Percentiles rank a stretch among this genome's conserved stretches.
These are phyloP conservation scores for Salminus brasiliensis DNA, from an alignment of 2,113 vertebrate species.

Conservation along the genomic window DNA sequence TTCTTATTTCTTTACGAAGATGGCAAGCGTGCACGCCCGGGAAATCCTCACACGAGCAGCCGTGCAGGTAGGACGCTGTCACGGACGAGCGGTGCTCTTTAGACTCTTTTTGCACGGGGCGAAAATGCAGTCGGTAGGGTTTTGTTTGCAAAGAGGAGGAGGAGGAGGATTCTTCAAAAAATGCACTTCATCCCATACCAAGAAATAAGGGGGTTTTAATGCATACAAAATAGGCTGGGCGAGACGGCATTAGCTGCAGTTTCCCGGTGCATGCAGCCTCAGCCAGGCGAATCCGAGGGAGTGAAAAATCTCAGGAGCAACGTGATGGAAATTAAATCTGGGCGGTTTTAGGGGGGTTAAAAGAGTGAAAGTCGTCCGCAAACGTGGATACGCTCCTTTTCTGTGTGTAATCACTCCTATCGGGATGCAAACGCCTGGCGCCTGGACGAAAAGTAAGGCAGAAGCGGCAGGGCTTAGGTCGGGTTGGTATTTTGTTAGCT, in stretches of 20 bases:
- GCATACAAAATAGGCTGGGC: background rate
- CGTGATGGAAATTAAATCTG: conserved; percentile 50
- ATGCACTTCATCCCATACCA: conserved; percentile 16
- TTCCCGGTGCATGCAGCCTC: background rate
- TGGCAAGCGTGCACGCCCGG: conserved; percentile 53
- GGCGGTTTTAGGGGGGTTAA: conserved; percentile 59
- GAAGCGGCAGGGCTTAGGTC: conserved; percentile 30
- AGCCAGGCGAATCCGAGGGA: background rate
- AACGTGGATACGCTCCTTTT: conserved; percentile 23
- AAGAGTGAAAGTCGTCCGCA: conserved; percentile 61
- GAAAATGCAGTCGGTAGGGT: conserved; percentile 34
- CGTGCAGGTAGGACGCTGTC: conserved; percentile 46
- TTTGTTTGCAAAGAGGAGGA: conserved; percentile 54
- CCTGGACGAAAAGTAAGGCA: background rate
- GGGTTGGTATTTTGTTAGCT: conserved; percentile 28
- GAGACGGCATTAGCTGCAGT: background rate
- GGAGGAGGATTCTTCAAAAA: conserved; percentile 25
- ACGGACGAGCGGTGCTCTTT: background rate
- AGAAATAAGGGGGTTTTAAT: conserved; percentile 14
- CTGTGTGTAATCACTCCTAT: background rate
- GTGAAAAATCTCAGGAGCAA: conserved; percentile 46
- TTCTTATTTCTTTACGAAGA: conserved; percentile 29
- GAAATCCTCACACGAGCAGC: conserved; percentile 53
- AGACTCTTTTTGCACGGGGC: background rate
- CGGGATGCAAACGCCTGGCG: background rate